Base-by-base conservation (phyloP, 2,113 vertebrate genomes). In the Dasyurus viverrinus region DNA sequence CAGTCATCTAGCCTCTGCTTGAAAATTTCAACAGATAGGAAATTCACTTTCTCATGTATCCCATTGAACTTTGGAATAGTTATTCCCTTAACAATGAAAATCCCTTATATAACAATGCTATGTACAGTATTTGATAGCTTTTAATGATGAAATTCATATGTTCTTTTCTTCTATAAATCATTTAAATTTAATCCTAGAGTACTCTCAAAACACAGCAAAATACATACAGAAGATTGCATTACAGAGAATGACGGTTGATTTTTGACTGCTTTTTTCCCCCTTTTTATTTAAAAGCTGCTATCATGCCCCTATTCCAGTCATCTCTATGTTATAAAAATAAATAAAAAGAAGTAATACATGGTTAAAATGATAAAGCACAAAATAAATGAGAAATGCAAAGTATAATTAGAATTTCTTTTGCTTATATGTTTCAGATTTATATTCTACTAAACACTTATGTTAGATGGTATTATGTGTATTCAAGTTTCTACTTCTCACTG, bases 131-230 rank as follows among this genome's bases (percentile, higher is more conserved):
- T 36, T 5, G 53, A 0, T 42, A 53, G 57, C 23, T 1, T 53
- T n/a, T 93, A 50, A 90, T 94, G 60, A 68, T 68, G 91, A 96
- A 92, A 94, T 90, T 84, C 76, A 54, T 36, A 93, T 27, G 11
- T 76, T 48, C 2, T 93, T 96, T 94, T 93, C 54, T 91, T 36
- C 76, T 94, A 0, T 47, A 93, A 90, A 0, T 89, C 47, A 84
- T 57, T 92, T 91, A 53, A 93, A 48, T 91, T 54, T 95, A 25
- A 94, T 93, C 53, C 89, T 23, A n/a, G 14, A 6, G 12, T 24
- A 91, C 4, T 46, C 52, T 95, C 42, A 10, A n/a, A n/a, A 0
- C 14, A 93, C 9, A 60, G 89, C 50, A 47, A 0, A 55, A 2
- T 94, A 19, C 89, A 50, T 92, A 84, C 19, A 92, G 52, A 91